Conservation (phyloP, 2,888 invertebrate species). For the Plusia festucae region DNA sequence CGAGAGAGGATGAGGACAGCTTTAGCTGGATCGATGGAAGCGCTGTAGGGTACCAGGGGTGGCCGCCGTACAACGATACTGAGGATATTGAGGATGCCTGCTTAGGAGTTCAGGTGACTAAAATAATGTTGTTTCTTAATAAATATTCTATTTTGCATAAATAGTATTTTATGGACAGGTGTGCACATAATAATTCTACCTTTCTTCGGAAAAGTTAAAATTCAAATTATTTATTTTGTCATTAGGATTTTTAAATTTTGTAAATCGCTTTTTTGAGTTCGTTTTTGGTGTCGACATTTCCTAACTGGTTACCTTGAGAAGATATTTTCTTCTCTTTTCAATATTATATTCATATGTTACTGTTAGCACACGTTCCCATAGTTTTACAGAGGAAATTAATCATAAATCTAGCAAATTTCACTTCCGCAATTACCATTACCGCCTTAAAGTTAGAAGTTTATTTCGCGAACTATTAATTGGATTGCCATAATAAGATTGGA, state of each 20-base stretch:
- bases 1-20: constrained; percentile 57
- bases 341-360: no score
- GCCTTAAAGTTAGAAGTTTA: not conserved
- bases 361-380: not conserved
- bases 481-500: not conserved
- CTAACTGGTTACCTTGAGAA: no score
- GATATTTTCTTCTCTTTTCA: no score
- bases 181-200: no score
- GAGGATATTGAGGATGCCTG: constrained; percentile 76
- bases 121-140: not conserved
- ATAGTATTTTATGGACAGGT: no score
- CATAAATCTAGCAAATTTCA: not conserved
- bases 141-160: no score
- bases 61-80: constrained; percentile 90
- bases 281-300: no score
- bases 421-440: not conserved
- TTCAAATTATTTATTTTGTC: no score
- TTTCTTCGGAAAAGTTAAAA: no score
- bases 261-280: no score
- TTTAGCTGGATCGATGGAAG: constrained; percentile 92
- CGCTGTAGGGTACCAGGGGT: constrained; percentile 90
- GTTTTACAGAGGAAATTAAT: not conserved
- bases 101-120: constrained; percentile 79
- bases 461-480: constrained; percentile 2
- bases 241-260: no score